Evolutionary conservation across 2,113 vertebrate species (phyloP).

Genomic region (Balaeniceps rex): DNA sequence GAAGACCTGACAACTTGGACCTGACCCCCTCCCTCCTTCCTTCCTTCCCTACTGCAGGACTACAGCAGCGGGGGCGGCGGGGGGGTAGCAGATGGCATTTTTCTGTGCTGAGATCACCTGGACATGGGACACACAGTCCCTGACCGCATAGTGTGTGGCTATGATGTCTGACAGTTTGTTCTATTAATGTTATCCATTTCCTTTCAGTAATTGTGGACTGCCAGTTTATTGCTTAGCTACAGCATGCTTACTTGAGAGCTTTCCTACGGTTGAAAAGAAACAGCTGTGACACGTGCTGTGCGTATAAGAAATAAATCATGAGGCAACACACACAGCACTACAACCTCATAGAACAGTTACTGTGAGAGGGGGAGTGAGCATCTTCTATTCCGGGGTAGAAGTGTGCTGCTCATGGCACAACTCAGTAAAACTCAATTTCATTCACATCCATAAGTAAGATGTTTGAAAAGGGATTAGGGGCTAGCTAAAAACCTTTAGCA

Average conservation of each 20-base stretch:
- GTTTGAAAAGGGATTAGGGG: background rate
- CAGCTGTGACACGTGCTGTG: background rate
- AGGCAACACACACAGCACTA: fast-evolving
- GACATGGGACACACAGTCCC: background rate
- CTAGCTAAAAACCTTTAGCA: background rate
- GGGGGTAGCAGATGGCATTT: background rate
- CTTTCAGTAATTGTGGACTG: background rate
- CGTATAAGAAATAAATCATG: background rate
- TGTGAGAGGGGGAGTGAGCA: background rate
- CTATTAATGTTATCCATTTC: background rate
- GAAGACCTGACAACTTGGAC: background rate
- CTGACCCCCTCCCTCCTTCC: background rate
- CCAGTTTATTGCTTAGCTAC: background rate
- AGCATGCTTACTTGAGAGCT: background rate
- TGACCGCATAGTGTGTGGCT: background rate
- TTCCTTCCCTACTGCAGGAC: background rate
- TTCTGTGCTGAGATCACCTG: slow-evolving; percentile 16
- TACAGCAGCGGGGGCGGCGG: background rate
- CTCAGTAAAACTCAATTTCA: background rate
- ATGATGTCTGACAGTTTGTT: background rate
- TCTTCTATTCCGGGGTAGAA: background rate
- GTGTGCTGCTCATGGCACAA: background rate
- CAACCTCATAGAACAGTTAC: fast-evolving
- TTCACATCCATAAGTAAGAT: background rate
- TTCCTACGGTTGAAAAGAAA: background rate